Conservation (phyloP, 2,888 invertebrate genomes). For the Elmis aenea region DNA sequence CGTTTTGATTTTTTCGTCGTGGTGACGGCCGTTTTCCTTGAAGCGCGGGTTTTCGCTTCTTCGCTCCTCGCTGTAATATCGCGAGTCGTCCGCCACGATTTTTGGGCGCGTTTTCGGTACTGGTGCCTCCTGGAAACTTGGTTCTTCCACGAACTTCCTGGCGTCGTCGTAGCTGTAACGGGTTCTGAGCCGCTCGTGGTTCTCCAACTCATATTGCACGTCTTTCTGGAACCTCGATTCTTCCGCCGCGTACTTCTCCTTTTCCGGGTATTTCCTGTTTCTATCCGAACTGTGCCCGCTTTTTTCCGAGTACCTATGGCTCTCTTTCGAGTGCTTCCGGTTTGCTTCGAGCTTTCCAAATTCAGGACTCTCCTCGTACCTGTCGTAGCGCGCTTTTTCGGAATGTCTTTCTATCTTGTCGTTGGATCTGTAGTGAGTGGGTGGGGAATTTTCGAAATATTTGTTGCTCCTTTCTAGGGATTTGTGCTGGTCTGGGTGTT, state of each 20-base stretch:
- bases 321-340: no score
- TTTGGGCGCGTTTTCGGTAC: conserved; percentile 34
- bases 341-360: no score
- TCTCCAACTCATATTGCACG: conserved; percentile 8
- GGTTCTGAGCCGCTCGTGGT: background rate
- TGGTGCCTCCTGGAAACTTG: conserved; percentile 24
- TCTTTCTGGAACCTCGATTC: conserved; percentile 19
- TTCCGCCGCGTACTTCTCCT: no score
- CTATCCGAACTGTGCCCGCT: no score
- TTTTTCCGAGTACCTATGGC: no score
- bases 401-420: conserved; percentile 21
- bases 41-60: conserved; percentile 17
- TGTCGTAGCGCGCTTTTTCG: conserved; percentile 21
- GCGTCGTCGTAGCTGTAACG: conserved; percentile 26
- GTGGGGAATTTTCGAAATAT: conserved; percentile 12
- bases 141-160: conserved; percentile 11
- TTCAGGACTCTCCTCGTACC: no score
- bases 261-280: no score
- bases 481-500: conserved; percentile 8
- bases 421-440: conserved; percentile 6
- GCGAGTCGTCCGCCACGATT: conserved; percentile 24
- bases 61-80: conserved; percentile 24
- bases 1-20: conserved; percentile 9
- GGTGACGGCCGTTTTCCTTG: conserved; percentile 5
- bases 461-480: conserved; percentile 25